Evolutionary conservation across 2,888 invertebrate species (phyloP).

Genomic region (Meteorus colon): DNA sequence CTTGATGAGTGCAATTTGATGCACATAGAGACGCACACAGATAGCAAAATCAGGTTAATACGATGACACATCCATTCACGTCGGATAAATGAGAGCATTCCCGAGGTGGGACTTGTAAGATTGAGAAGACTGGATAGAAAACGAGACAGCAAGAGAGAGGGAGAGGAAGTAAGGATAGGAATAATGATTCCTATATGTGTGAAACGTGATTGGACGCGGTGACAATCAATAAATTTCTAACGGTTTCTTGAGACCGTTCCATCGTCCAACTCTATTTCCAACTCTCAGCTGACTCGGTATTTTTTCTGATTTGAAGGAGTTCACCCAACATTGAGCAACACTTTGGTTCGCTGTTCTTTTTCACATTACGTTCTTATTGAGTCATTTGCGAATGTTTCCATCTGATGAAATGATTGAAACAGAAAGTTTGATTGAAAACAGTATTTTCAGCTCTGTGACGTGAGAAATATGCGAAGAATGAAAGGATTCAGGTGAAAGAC

Average conservation of each 20-base stretch:
- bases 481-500: too few relatives aligned
- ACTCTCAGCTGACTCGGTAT: slow-evolving; percentile 48
- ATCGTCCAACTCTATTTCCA: slow-evolving; percentile 29
- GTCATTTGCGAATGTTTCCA: too few relatives aligned
- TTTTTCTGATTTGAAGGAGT: slow-evolving; percentile 46
- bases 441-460: too few relatives aligned
- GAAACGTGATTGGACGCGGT: slow-evolving; percentile 47
- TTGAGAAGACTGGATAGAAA: neutral
- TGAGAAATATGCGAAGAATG: too few relatives aligned
- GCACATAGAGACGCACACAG: neutral
- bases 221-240: slow-evolving; percentile 47
- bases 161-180: slow-evolving; percentile 24
- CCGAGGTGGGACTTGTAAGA: neutral
- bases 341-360: neutral
- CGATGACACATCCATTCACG: neutral
- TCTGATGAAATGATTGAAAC: too few relatives aligned
- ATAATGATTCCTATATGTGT: slow-evolving; percentile 25
- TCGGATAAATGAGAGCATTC: neutral
- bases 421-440: too few relatives aligned
- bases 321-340: slow-evolving; percentile 39
- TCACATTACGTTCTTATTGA: too few relatives aligned
- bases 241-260: slow-evolving; percentile 26
- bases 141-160: neutral
- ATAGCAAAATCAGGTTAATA: neutral
- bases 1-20: too few relatives aligned